Percentiles rank a stretch among this genome's conserved stretches.
Conservation (phyloP, 2,113 vertebrate species). For the Hemicordylus capensis region DNA sequence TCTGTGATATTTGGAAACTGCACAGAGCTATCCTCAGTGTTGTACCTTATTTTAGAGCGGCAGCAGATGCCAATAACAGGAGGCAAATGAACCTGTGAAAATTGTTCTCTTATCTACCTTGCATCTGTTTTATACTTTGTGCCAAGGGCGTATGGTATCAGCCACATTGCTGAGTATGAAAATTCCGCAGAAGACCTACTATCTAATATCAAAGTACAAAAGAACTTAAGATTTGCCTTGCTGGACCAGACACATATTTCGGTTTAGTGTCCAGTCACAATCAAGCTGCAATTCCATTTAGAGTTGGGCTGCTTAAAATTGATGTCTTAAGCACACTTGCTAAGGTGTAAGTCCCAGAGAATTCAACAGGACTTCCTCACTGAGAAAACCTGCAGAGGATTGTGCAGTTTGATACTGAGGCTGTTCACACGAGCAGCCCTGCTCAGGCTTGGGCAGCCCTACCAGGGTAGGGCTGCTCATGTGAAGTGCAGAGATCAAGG, state of each 20-base stretch:
- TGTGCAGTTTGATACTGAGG: not conserved
- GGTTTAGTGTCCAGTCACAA: not conserved
- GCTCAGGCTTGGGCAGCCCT: too few species aligned
- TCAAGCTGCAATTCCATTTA: not conserved
- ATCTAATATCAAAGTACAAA: not conserved
- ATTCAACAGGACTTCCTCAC: not conserved
- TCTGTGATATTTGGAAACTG: not conserved
- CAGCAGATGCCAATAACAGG: not conserved
- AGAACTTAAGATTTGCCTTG: not conserved
- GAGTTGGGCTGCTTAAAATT: not conserved
- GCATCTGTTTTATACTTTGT: not conserved
- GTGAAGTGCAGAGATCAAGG: too few species aligned
- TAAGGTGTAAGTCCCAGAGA: not conserved
- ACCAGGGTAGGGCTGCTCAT: too few species aligned
- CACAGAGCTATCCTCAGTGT: not conserved
- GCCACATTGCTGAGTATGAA: not conserved
- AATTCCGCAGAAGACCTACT: not conserved
- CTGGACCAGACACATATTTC: not conserved
- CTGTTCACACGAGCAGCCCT: too few species aligned
- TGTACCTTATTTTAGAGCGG: not conserved
- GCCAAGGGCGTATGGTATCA: not conserved
- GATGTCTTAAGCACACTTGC: not conserved
- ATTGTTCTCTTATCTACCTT: not conserved
- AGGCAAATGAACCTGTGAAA: not conserved
- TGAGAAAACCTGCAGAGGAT: not conserved